phyloP scores from a whole-genome alignment of 2,113 vertebrate genomes.

The Ciconia maguari region DNA sequence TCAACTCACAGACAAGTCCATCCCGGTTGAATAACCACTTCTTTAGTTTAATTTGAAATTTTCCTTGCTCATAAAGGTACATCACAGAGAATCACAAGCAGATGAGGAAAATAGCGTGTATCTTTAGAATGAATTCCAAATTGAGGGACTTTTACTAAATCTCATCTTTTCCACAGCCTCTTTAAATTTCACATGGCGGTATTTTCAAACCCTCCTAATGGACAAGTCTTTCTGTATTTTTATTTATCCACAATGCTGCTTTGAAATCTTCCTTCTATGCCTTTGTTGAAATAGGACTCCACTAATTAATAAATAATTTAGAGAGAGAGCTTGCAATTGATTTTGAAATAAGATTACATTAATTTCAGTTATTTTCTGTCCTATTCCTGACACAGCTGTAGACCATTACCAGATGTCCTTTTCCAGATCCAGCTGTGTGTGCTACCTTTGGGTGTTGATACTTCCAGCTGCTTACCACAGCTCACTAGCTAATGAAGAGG shows the following conservation, averaged over 20 bases:
- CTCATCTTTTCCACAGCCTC: background rate
- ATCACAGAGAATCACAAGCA: background rate
- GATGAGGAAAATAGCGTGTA: background rate
- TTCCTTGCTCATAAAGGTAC: background rate
- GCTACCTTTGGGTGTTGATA: background rate
- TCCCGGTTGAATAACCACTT: background rate
- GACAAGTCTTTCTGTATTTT: background rate
- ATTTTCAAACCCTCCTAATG: background rate
- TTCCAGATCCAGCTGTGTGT: background rate
- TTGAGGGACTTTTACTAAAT: background rate
- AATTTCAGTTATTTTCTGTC: background rate
- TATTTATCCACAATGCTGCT: background rate
- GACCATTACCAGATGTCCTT: background rate
- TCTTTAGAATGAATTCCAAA: background rate
- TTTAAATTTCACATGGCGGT: background rate
- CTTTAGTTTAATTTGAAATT: background rate
- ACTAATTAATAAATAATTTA: background rate
- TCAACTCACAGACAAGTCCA: background rate
- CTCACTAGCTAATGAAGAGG: background rate
- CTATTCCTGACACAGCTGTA: background rate
- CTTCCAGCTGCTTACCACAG: background rate
- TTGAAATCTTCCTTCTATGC: background rate
- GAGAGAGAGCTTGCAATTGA: background rate
- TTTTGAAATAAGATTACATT: background rate
- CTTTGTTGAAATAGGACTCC: background rate